phyloP scores from a whole-genome alignment of 2,797 vertebrate genomes.

The Potorous gilbertii region DNA sequence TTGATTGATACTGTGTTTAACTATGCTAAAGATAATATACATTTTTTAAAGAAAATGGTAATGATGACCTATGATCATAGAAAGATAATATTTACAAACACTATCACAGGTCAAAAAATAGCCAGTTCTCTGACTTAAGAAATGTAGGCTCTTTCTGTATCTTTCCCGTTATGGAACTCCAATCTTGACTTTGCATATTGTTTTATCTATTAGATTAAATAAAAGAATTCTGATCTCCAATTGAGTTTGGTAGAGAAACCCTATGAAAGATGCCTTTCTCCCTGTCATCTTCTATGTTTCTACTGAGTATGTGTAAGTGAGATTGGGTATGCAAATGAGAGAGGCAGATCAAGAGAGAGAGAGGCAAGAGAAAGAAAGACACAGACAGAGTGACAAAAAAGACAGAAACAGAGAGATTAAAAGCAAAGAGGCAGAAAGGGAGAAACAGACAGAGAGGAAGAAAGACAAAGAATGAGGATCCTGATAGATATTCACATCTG shows the following conservation, averaged over 20 bases:
- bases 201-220: constrained; percentile 47
- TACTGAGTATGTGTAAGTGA: not conserved
- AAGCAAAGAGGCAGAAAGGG: not conserved
- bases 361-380: not conserved
- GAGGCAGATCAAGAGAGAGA: not conserved
- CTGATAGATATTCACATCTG: not conserved
- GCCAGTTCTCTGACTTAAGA: constrained; percentile 35
- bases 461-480: not conserved
- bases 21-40: constrained; percentile 15
- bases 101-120: not conserved
- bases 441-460: not conserved
- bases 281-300: not conserved
- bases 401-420: not conserved
- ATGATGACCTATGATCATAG: constrained; percentile 32
- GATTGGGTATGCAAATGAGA: not conserved
- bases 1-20: constrained; percentile 42
- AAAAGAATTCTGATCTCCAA: not conserved
- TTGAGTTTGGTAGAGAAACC: constrained; percentile 10
- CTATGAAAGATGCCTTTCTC: constrained; percentile 37
- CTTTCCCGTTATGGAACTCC: constrained; percentile 28
- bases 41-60: constrained; percentile 43
- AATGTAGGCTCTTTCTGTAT: constrained; percentile 22
- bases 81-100: constrained; percentile 61
- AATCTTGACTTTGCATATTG: constrained; percentile 30
- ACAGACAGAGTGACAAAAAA: not conserved